phyloP scores from a whole-genome alignment of 2,888 invertebrate genomes.

The Pegoplata infirma region DNA sequence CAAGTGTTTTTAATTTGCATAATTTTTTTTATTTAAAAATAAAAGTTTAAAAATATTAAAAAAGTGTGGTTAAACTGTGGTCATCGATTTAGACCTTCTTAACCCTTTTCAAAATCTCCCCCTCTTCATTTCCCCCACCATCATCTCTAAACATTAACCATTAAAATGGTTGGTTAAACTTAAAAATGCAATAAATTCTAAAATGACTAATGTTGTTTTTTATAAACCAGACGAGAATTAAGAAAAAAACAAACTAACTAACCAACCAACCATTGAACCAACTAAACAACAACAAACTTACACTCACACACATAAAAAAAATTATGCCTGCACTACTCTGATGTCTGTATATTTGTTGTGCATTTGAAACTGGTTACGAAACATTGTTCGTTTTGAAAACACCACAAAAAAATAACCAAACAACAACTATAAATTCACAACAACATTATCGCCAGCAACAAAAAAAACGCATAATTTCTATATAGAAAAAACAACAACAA shows the following conservation, averaged over 20 bases:
- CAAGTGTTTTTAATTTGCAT: too few species aligned
- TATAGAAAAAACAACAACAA: constrained; percentile 24
- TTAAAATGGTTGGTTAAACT: constrained; percentile 35
- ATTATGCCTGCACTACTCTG: neutral
- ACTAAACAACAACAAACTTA: neutral
- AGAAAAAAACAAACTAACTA: too few species aligned
- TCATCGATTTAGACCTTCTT: neutral
- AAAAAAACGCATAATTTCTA: constrained; percentile 56
- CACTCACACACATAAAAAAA: too few species aligned
- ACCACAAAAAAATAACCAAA: constrained; percentile 6
- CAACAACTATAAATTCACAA: neutral
- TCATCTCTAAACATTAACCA: neutral
- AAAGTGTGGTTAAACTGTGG: neutral
- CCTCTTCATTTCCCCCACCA: neutral
- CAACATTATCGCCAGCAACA: constrained; percentile 6
- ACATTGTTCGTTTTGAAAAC: constrained; percentile 46
- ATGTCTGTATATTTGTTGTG: constrained; percentile 13
- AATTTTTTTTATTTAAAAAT: too few species aligned
- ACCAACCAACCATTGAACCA: constrained; percentile 8
- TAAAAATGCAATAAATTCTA: constrained; percentile 51
- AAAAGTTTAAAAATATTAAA: too few species aligned
- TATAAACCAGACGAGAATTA: constrained; percentile 10
- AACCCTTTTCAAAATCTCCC: neutral
- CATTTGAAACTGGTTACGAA: constrained; percentile 61
- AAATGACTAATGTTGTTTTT: constrained; percentile 54